Evolutionary conservation across 2,113 vertebrate species (phyloP).

Genomic region (Taxidea taxus): DNA sequence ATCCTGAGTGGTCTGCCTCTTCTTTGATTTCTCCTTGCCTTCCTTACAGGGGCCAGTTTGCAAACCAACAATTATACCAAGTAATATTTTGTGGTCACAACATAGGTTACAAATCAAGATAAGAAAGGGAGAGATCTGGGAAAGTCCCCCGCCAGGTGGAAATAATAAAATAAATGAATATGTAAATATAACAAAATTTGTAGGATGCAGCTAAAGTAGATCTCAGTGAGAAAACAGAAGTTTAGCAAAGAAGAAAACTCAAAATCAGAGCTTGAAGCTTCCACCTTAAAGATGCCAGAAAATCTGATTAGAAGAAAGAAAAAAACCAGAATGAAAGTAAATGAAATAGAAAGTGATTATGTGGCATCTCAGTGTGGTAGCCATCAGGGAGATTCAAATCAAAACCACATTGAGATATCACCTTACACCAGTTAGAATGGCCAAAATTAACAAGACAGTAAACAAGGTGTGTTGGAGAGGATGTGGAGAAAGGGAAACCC

Average conservation of each 20-base stretch:
- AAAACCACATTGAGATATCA: no score
- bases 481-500: no score
- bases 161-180: neutral
- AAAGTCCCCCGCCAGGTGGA: neutral
- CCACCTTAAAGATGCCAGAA: neutral
- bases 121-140: neutral
- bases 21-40: neutral
- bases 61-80: neutral
- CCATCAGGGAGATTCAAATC: no score
- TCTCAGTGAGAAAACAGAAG: neutral
- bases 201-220: neutral
- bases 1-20: neutral
- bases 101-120: neutral
- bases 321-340: neutral
- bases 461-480: no score
- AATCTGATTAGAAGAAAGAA: neutral
- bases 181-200: neutral
- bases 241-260: neutral
- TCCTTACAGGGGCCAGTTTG: neutral
- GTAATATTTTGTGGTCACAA: neutral
- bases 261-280: neutral
- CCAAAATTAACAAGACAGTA: no score
- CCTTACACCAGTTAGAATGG: no score
- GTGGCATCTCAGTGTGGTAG: no score
- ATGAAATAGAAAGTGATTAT: neutral